Evolutionary conservation across 2,113 vertebrate genomes (phyloP), one percentile per base, ranked within the genome.

Genomic region (Cyprinus carpio): DNA sequence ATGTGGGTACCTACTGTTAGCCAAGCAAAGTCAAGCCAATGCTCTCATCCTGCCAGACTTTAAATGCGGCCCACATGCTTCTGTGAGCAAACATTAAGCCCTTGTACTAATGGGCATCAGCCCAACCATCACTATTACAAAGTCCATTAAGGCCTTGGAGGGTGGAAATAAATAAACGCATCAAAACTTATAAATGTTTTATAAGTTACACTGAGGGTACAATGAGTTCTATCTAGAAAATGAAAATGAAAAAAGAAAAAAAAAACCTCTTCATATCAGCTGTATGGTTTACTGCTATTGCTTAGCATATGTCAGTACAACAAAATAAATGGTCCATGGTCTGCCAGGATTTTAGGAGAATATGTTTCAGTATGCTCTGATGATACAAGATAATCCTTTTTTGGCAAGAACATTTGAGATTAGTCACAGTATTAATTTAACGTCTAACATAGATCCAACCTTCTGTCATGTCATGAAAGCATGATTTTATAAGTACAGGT

Each of bases 41-140:
- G 72, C 71, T 64, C 72, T 58, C 37, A 34, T 51, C 27, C 56
- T 77, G 78, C 72, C 84, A 69, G 75, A 51, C 49, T 78, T 40
- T 85, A 72, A 86, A 88, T 64, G 78, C 67, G 64, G 43, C 51
- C 79, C 79, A 78, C 72, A 79, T 77, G 82, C 65, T 84, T 85
- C 87, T 86, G 72, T 81, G 71, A 84, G 49, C 85, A 85, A 49
- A 79, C 72, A 87, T 87, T 87, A 87, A 82, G 46, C 64, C 77
- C 74, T 29, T 58, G 65, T 84, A 67, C 78, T 88, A 87, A 87
- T 86, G 72, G 82, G n/a, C 74, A n/a, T 60, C 67, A 82, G 34
- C 76, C 75, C 72, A 86, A 62, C 75, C 71, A 82, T 74, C 16
- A 13, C 64, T 60, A 85, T 82, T 85, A 87, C 29, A 72, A 78